phyloP scores from a whole-genome alignment of 1,140 invertebrate genomes.

The Oncopodura yosiiana region DNA sequence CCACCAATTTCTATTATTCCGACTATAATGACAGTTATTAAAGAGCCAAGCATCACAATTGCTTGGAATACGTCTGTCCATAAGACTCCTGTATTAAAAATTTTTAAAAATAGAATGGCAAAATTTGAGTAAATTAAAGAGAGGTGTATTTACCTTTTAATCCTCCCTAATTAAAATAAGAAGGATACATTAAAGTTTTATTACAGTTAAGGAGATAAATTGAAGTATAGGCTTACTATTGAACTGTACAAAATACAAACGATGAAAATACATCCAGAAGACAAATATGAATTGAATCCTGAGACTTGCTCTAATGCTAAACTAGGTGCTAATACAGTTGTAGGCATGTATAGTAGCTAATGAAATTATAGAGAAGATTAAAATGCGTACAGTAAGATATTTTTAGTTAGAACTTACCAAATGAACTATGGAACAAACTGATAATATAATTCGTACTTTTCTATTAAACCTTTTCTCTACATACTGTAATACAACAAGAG shows the following conservation, averaged over 20 bases:
- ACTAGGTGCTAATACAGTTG: slow-evolving; percentile 84
- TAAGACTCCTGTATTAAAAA: slow-evolving; percentile 61
- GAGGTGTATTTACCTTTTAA: no score
- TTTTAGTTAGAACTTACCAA: slow-evolving; percentile 50
- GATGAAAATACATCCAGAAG: slow-evolving; percentile 75
- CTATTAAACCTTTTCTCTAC: slow-evolving; percentile 58
- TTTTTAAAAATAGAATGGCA: slow-evolving; percentile 55
- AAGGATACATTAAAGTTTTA: slow-evolving; percentile 7
- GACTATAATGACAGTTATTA: slow-evolving; percentile 50
- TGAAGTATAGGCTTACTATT: slow-evolving; percentile 47
- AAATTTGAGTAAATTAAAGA: background rate
- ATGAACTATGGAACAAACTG: slow-evolving; percentile 57
- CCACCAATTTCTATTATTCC: slow-evolving; percentile 63
- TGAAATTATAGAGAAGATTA: slow-evolving; percentile 10
- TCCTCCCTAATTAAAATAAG: slow-evolving; percentile 42
- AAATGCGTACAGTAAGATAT: background rate
- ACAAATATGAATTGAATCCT: slow-evolving; percentile 61
- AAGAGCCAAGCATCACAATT: slow-evolving; percentile 44
- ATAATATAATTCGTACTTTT: slow-evolving; percentile 56
- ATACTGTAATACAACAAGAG: slow-evolving; percentile 48
- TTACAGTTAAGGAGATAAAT: background rate
- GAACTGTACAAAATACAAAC: slow-evolving; percentile 89
- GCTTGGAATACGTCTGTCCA: slow-evolving; percentile 49
- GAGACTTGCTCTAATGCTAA: slow-evolving; percentile 81
- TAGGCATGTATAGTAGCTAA: slow-evolving; percentile 69